These are phyloP conservation scores for Gallinago solitaria DNA, from an alignment of 2,797 vertebrate genomes.

Conservation along the genomic window DNA sequence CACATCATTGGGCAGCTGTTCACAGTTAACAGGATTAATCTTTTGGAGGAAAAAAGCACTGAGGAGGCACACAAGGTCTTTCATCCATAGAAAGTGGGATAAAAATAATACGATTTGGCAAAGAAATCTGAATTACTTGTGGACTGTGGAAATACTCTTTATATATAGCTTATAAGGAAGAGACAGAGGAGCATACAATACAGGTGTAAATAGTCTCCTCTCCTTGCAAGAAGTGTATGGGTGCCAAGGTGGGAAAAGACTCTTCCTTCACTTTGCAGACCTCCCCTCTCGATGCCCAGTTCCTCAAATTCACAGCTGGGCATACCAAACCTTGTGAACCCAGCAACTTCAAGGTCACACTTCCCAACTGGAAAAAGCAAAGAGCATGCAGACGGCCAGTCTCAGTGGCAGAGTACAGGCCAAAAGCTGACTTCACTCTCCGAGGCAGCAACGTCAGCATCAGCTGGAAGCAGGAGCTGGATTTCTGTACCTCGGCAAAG, in stretches of 20 bases:
- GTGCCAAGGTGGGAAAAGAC: background rate
- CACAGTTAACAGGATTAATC: background rate
- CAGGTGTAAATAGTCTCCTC: background rate
- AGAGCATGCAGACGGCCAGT: rapidly evolving
- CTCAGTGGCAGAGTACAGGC: background rate
- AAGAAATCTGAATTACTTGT: background rate
- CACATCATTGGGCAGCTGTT: background rate
- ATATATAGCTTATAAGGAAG: background rate
- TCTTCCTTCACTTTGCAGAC: background rate
- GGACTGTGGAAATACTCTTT: background rate
- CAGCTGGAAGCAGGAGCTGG: background rate
- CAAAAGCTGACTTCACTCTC: background rate
- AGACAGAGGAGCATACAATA: background rate
- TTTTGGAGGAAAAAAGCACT: background rate
- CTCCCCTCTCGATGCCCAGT: background rate
- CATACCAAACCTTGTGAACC: background rate
- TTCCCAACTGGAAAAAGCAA: background rate
- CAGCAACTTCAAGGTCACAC: background rate
- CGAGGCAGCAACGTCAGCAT: background rate
- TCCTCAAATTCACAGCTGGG: background rate
- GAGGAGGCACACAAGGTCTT: background rate
- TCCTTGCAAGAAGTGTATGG: background rate
- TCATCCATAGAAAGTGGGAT: background rate
- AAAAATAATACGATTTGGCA: background rate
- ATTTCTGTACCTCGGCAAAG: background rate